Conservation (phyloP, 2,797 vertebrate genomes). For the Sphenopsis melanotis region DNA sequence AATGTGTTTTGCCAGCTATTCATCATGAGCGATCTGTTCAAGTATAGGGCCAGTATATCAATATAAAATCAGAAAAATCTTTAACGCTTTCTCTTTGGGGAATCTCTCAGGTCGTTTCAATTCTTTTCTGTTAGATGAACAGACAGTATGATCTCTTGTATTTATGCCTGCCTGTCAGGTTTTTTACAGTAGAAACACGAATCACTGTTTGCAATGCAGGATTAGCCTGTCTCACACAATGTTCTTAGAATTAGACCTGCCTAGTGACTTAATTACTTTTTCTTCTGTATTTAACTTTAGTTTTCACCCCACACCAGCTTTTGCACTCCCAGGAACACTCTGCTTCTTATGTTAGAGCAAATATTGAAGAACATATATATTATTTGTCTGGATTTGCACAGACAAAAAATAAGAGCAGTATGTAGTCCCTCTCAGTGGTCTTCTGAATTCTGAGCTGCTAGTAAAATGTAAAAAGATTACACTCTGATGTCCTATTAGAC, state of each 20-base stretch:
- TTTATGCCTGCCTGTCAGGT: conserved; percentile 1
- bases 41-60: background rate
- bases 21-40: background rate
- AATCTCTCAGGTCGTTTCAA: background rate
- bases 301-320: background rate
- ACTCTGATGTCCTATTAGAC: conserved; percentile 44
- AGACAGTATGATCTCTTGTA: background rate
- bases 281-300: background rate
- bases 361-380: background rate
- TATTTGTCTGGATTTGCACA: conserved; percentile 12
- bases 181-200: conserved; percentile 4
- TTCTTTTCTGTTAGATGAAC: background rate
- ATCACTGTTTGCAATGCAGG: conserved; percentile 13
- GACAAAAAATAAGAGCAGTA: background rate
- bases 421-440: background rate
- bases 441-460: conserved; percentile 17
- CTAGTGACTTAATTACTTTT: conserved; percentile 5
- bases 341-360: background rate
- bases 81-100: background rate
- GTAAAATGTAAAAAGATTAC: conserved; percentile 19
- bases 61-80: conserved; percentile 4
- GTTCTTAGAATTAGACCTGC: background rate
- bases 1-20: background rate
- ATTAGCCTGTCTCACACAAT: conserved; percentile 6
- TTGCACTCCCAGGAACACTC: background rate